Conservation (phyloP, 2,113 vertebrate species). For the Aphelocoma coerulescens region DNA sequence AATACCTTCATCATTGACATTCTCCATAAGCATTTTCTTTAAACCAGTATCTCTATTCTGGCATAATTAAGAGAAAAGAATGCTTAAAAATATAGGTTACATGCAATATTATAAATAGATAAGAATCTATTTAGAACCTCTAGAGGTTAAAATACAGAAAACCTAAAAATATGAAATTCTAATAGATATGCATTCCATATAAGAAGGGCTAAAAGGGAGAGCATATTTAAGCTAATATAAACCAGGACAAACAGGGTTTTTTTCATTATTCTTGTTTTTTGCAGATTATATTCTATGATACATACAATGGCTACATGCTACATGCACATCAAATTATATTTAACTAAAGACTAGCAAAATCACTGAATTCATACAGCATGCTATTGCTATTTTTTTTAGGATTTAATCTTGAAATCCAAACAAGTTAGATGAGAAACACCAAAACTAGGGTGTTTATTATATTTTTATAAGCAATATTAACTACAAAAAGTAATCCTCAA, state of each 20-base stretch:
- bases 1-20: not conserved
- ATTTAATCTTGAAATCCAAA: not conserved
- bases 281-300: not conserved
- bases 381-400: not conserved
- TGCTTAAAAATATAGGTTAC: conserved; percentile 1
- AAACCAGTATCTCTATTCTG: not conserved
- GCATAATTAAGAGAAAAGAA: not conserved
- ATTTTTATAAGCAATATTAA: not conserved
- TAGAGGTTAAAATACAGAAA: not conserved
- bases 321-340: not conserved
- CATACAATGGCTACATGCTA: not conserved
- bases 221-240: not conserved
- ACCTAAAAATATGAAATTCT: not conserved
- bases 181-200: not conserved
- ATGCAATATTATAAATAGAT: conserved; percentile 11
- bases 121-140: not conserved
- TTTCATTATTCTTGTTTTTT: not conserved
- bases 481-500: not conserved
- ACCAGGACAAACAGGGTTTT: not conserved
- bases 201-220: not conserved
- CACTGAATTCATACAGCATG: not conserved
- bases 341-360: not conserved
- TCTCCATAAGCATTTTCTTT: not conserved
- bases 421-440: not conserved
- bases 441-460: not conserved